Percentiles rank a stretch among this genome's conserved stretches.
These are phyloP conservation scores for Cephalopholis sonnerati DNA, from an alignment of 2,113 vertebrate genomes.

Conservation along the genomic window DNA sequence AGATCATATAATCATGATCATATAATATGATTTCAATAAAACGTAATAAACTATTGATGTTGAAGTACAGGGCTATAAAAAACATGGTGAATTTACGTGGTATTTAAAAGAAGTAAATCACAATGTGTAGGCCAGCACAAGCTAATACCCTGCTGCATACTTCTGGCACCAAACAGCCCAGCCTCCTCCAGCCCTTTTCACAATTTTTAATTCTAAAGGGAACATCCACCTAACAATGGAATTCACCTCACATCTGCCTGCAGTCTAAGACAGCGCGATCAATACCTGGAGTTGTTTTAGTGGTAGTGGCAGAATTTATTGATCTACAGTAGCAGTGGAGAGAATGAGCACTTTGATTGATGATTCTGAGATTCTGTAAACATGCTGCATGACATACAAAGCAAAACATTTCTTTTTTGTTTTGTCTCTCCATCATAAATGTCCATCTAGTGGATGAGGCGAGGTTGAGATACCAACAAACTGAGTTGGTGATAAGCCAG, in stretches of 20 bases:
- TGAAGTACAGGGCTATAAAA: no score
- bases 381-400: neutral
- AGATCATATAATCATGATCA: no score
- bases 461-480: neutral
- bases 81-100: no score
- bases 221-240: neutral
- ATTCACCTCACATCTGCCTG: neutral
- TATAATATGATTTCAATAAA: no score
- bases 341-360: conserved; percentile 12
- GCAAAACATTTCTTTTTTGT: neutral
- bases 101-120: no score
- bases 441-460: neutral
- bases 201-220: neutral
- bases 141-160: no score
- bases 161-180: no score
- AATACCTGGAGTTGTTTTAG: conserved; percentile 17
- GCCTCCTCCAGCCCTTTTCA: neutral
- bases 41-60: no score
- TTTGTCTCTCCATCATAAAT: neutral
- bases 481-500: neutral
- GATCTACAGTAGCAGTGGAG: conserved; percentile 6
- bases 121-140: no score
- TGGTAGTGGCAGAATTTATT: neutral
- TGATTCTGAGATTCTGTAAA: neutral
- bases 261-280: neutral